These are phyloP conservation scores for Ambastaia sidthimunki DNA, from an alignment of 2,797 vertebrate genomes.

Conservation along the genomic window DNA sequence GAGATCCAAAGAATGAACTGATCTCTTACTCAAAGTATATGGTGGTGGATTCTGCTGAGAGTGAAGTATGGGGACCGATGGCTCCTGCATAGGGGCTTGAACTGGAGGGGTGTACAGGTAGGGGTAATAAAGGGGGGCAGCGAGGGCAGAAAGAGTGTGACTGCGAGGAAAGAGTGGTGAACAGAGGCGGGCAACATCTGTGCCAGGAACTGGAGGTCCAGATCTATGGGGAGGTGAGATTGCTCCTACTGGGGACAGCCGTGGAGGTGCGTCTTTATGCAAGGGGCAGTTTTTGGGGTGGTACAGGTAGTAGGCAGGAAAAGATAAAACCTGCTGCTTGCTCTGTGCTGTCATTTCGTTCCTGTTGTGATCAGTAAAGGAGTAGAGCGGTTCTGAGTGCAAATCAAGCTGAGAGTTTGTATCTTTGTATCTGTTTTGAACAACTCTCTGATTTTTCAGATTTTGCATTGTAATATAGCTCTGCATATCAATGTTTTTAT, in stretches of 20 bases:
- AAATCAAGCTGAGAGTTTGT: slow-evolving; percentile 54
- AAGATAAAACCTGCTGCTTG: slow-evolving; percentile 71
- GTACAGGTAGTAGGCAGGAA: slow-evolving; percentile 76
- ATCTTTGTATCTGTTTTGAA: slow-evolving; percentile 50
- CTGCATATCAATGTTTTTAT: slow-evolving; percentile 80
- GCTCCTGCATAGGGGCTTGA: slow-evolving; percentile 61
- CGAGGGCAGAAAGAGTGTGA: slow-evolving; percentile 84
- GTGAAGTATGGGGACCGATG: slow-evolving; percentile 73
- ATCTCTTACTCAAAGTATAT: slow-evolving; percentile 79
- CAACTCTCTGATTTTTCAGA: slow-evolving; percentile 35
- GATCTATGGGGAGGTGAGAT: slow-evolving; percentile 84
- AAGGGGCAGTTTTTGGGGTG: slow-evolving; percentile 81
- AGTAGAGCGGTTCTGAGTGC: slow-evolving; percentile 4
- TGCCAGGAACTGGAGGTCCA: slow-evolving; percentile 74
- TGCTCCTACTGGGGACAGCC: slow-evolving; percentile 89
- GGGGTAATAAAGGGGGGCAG: slow-evolving; percentile 82
- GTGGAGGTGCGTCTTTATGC: slow-evolving; percentile 79
- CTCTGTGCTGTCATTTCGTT: slow-evolving; percentile 55
- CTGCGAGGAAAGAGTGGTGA: slow-evolving; percentile 90
- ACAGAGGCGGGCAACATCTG: slow-evolving; percentile 76
- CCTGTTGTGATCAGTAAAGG: slow-evolving; percentile 49
- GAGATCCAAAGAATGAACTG: slow-evolving; percentile 55
- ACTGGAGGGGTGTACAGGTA: slow-evolving; percentile 77
- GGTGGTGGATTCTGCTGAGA: slow-evolving; percentile 75
- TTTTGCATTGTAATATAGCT: slow-evolving; percentile 54